Base-by-base conservation (phyloP, 2,113 vertebrate species). In the Himantopus leucocephalus region DNA sequence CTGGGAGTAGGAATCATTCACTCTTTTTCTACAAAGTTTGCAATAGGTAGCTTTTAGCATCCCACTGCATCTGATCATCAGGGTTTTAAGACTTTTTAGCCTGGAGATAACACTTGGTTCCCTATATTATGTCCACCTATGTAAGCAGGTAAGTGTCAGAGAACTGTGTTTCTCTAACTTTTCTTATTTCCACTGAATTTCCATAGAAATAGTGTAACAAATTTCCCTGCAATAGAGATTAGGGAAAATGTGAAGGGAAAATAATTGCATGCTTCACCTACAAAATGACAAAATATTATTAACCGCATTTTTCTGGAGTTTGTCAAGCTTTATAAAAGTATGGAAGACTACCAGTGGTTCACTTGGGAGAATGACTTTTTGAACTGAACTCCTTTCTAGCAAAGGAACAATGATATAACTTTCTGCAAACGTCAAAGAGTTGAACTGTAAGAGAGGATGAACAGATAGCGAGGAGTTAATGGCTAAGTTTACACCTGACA, bases 381-480 rank as follows among this genome's bases (percentile, higher is more conserved):
- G 45, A 83, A 50, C 27, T 50, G 45, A 79, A 75, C 27, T 55
- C 16, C 24, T 30, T 77, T 82, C 39, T 50, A 68, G 43, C 59
- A 62, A 72, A 85, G 11, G 10, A 77, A 34, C 27, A 35, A 43
- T 12, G 26, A 84, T 6, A 23, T 19, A 68, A 53, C 21, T 55
- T 50, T 30, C 34, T 47, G 43, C 50, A 88, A 85, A 76, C 0
- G 0, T 26, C 22, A 63, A 13, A 50, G n/a, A 53, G 39, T 7
- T 62, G 41, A 72, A 73, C 18, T 58, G 14, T 14, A 34, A 66
- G 20, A 81, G 14, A 83, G 45, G 32, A 90, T 27, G 27, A 88
- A n/a, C 0, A 0, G 26, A 62, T 3, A 50, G 24, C 4, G 8
- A 80, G 34, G 27, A 59, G 10, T 14, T 80, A 24, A 27, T 4